Base-by-base conservation (phyloP, 37 sponge, comb jelly and placozoan species). In the Tethya wilhelma region DNA sequence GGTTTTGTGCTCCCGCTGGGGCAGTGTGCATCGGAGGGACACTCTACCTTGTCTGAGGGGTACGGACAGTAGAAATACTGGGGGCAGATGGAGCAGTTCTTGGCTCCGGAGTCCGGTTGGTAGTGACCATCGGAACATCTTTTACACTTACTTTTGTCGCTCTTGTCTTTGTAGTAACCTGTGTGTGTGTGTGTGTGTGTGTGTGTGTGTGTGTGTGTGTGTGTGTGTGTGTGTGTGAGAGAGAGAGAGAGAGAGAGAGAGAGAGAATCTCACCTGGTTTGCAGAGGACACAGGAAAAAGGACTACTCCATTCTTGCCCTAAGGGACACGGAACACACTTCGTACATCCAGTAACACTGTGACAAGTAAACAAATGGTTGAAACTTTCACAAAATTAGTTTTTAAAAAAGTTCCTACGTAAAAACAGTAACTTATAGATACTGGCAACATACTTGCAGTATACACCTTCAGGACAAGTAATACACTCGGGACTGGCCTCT, bases 41-140 rank as follows among this genome's bases (percentile, higher is more conserved):
- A 71, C 7, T 44, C 6, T 23, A 42, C 6, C 3, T n/a, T n/a
- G 2, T 71, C 45, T 5, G 39, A 14, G 8, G 71, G 71, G 20
- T 4, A 44, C 26, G 71, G 71, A 71, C 71, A 71, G 42, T 71
- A 71, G 71, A 20, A 71, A 5, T 31, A 44, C 29, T 71, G n/a
- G 20, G 71, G 71, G 29, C 71, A 71, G 6, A 44, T 22, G 19
- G 3, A 44, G 45, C 71, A 71, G 25, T 43, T 3, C 20, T 6
- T 26, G 28, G 22, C 2, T 25, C 71, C 71, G 6, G 25, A 6
- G 44, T 71, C 45, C 14, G n/a, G 32, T 23, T 71, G 71, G 45
- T 71, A 71, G 46, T 71, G 29, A 22, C 71, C 71, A 41, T 4
- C 7, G 23, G 39, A 49, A 30, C 71, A 71, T 31, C 23, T 28